These are phyloP conservation scores for Cyphomyrmex costatus DNA, from an alignment of 1,140 invertebrate species.

Conservation along the genomic window DNA sequence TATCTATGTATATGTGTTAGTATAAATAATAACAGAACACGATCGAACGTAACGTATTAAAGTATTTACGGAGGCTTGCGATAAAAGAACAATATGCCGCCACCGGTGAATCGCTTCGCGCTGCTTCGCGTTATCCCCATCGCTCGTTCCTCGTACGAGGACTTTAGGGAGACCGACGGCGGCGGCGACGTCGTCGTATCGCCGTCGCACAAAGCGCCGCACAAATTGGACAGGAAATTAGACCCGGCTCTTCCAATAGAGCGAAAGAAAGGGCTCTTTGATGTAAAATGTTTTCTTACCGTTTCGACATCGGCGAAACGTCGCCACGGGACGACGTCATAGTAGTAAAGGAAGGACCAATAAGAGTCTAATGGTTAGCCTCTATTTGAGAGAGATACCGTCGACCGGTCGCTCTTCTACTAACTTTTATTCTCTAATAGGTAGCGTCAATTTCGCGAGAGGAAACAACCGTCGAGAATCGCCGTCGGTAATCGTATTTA, in stretches of 20 bases:
- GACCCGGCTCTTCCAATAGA: conserved; percentile 29
- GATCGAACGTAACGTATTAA: conserved; percentile 54
- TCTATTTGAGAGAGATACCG: background rate
- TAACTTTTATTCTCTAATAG: conserved; percentile 10
- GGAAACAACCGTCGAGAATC: background rate
- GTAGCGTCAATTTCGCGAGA: background rate
- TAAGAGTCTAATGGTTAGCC: background rate
- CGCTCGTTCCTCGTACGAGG: background rate
- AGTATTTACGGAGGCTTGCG: conserved; percentile 50
- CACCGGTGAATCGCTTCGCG: background rate
- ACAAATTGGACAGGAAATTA: conserved; percentile 56
- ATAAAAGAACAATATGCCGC: conserved; percentile 27
- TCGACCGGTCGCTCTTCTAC: background rate
- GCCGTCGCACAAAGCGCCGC: conserved; percentile 3
- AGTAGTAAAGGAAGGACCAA: background rate
- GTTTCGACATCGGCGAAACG: conserved; percentile 34
- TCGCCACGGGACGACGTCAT: background rate
- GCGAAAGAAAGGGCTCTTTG: conserved; percentile 44
- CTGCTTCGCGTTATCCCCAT: background rate
- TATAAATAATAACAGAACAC: conserved; percentile 41
- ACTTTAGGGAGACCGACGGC: conserved; percentile 1
- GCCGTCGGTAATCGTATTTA: background rate
- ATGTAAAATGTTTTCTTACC: conserved; percentile 36
- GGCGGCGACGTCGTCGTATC: background rate
- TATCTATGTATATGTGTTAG: conserved; percentile 20